These are phyloP conservation scores for Adineta ricciae DNA, from an alignment of 2,888 invertebrate genomes.

Conservation along the genomic window DNA sequence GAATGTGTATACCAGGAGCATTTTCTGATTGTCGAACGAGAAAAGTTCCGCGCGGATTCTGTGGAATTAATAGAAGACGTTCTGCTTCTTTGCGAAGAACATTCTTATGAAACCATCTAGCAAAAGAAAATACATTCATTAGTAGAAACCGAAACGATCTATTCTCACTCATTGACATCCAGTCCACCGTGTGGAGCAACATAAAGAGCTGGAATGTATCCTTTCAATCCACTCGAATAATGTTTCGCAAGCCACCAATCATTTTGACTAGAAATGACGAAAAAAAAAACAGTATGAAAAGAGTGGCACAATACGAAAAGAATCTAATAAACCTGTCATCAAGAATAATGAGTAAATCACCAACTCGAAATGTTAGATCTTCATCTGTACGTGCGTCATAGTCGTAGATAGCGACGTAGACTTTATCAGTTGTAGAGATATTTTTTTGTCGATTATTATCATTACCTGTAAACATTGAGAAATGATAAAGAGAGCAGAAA, in stretches of 20 bases:
- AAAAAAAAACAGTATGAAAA: background rate
- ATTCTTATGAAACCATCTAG: constrained; percentile 98
- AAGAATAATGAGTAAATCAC: constrained; percentile 91
- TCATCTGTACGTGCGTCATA: constrained; percentile 98
- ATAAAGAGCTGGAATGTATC: constrained; percentile 98
- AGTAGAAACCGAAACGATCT: background rate
- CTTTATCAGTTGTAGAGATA: background rate
- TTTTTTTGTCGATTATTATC: background rate
- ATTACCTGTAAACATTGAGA: background rate
- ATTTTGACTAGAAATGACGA: constrained; percentile 59
- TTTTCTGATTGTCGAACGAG: constrained; percentile 89
- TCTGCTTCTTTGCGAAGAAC: constrained; percentile 98
- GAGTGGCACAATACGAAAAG: no score
- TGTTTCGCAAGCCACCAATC: constrained; percentile 98
- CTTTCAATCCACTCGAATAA: constrained; percentile 57
- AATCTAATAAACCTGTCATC: constrained; percentile 54
- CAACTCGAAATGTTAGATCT: constrained; percentile 95
- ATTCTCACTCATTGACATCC: constrained; percentile 66
- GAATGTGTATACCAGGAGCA: constrained; percentile 26
- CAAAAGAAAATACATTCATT: background rate
- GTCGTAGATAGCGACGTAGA: constrained; percentile 80
- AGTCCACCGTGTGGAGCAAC: constrained; percentile 96
- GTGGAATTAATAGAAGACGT: constrained; percentile 84
- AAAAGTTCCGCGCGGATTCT: constrained; percentile 97
- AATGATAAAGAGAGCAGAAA: background rate